Percentiles rank a stretch among this genome's conserved stretches.
phyloP scores from a whole-genome alignment of 2,113 vertebrate genomes.

The Beaufortia kweichowensis region DNA sequence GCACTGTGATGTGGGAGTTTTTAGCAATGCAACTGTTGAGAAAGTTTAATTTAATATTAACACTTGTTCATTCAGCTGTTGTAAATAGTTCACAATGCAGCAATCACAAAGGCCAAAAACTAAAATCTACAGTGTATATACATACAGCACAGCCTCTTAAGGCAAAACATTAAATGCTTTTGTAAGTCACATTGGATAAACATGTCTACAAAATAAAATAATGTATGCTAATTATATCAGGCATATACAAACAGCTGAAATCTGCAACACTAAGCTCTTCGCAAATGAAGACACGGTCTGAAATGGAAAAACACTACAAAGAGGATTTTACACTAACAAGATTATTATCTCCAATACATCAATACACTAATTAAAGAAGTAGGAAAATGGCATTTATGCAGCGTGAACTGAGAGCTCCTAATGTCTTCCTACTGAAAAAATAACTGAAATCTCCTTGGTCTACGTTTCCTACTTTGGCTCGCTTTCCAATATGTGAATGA shows the following conservation, averaged over 20 bases:
- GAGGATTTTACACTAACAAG: neutral
- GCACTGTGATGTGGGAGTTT: no score
- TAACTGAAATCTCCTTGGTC: neutral
- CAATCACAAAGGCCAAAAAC: no score
- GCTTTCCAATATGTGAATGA: neutral
- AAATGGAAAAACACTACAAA: neutral
- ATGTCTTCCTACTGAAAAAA: neutral
- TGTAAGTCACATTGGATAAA: no score
- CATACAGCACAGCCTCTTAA: no score
- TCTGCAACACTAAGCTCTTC: neutral
- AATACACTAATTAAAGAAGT: neutral
- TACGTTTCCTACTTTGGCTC: neutral
- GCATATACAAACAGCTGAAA: neutral
- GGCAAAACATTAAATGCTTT: no score
- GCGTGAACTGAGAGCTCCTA: neutral
- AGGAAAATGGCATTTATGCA: neutral
- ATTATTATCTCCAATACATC: constrained; percentile 2
- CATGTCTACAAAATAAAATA: no score
- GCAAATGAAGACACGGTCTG: neutral
- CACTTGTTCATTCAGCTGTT: no score
- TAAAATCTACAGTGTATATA: no score
- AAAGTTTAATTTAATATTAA: no score
- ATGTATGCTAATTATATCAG: no score
- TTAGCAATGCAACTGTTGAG: no score
- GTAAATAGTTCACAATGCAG: no score